phyloP scores from a whole-genome alignment of 2,797 vertebrate species.

The Coilia nasus region DNA sequence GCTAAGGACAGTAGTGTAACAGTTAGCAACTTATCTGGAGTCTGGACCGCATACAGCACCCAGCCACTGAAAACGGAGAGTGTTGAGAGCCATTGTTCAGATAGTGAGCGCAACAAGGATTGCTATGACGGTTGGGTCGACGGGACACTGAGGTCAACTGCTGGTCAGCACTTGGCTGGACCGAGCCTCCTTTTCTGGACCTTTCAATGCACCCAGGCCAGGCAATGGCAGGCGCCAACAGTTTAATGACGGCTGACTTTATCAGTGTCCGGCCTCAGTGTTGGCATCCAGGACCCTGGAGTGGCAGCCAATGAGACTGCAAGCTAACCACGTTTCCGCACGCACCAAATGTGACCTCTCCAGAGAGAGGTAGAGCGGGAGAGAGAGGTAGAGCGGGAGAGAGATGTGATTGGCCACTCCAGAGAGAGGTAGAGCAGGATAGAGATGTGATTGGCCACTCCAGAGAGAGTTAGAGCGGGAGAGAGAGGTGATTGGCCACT shows the following conservation, averaged over 20 bases:
- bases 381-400: no score
- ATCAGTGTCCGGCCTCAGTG: constrained; percentile 1
- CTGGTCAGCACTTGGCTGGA: constrained; percentile 8
- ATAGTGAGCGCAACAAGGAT: not conserved
- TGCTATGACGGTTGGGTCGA: not conserved
- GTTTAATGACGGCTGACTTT: constrained; percentile 21
- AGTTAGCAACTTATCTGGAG: not conserved
- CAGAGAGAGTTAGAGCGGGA: no score
- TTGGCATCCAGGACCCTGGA: constrained; percentile 1
- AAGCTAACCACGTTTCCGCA: not conserved
- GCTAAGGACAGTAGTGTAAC: not conserved
- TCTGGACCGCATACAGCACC: not conserved
- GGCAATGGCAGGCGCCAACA: constrained; percentile 17
- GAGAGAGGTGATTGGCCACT: no score
- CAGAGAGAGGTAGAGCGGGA: not conserved
- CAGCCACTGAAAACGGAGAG: not conserved
- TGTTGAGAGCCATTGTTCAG: constrained; percentile 20
- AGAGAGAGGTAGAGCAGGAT: not conserved
- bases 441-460: no score
- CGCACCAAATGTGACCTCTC: constrained; percentile 7
- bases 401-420: not conserved
- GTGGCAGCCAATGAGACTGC: not conserved
- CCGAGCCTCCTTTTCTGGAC: not conserved
- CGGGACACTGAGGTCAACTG: constrained; percentile 8
- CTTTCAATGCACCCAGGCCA: constrained; percentile 11